Base-by-base conservation (phyloP, 2,797 vertebrate species). In the Lepus townsendii region DNA sequence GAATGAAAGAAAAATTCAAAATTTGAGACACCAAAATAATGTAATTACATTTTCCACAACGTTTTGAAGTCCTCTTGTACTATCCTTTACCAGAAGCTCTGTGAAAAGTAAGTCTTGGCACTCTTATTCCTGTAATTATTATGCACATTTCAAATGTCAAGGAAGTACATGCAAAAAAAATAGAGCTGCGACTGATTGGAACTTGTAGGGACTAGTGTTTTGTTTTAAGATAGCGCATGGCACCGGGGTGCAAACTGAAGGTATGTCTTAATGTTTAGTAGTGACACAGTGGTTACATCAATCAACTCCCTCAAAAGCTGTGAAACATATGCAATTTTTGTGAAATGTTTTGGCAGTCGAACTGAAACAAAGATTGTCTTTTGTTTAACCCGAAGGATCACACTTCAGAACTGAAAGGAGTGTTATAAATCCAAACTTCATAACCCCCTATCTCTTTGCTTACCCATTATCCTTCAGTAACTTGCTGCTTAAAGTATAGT, bases 41-140 rank as follows among this genome's bases (percentile, higher is more conserved):
- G 54, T 20, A 57, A 57, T 57, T 57, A 57, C 54, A 57, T 57
- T 57, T 57, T 20, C 54, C 54, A 57, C 54, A 57, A 57, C 54
- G 14, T 57, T 57, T 57, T 20, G 14, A 57, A 57, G 54, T 57
- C 54, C 54, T 57, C 54, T 57, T 57, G 16, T 20, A 57, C 42
- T 73, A 66, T 84, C 57, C 69, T 96, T 93, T 47, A 72, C 57
- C 86, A 80, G 85, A 86, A 87, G 73, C 71, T 83, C 83, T 92
- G 66, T 47, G 83, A 95, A 88, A 88, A 7, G 42, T 73, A 77
- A 24, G 32, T 63, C 42, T 54, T 82, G 76, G 68, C 66, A 77
- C 52, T n/a, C 13, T 73, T 57, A 85, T 50, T 86, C 88, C 75
- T 75, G 38, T 86, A 66, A 80, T 63, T 68, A 54, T 80, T 88